Evolutionary conservation across 2,888 invertebrate species (phyloP).

Genomic region (Stegana nigrithorax): DNA sequence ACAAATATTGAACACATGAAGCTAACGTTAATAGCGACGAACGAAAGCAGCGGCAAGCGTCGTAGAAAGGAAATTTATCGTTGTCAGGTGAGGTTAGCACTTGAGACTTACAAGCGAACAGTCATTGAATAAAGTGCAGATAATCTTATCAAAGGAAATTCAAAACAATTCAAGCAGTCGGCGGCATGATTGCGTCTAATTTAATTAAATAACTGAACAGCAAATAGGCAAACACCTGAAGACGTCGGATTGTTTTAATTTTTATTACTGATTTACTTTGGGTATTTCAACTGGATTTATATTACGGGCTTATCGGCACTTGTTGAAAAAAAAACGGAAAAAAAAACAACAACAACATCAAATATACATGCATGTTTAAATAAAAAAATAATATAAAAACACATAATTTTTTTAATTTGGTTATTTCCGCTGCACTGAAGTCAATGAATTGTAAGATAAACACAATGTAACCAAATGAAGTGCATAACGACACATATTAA

Average conservation of each 20-base stretch:
- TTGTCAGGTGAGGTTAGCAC: background rate
- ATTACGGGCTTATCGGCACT: too few species aligned
- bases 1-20: background rate
- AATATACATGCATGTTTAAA: background rate
- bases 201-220: constrained; percentile 42
- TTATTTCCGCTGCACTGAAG: too few species aligned
- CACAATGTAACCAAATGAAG: too few species aligned
- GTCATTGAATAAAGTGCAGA: constrained; percentile 1
- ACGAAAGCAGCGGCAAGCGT: background rate
- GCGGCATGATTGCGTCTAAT: constrained; percentile 37
- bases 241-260: background rate
- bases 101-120: background rate
- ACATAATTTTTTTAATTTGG: too few species aligned
- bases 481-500: too few species aligned
- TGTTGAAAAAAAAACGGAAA: too few species aligned
- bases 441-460: too few species aligned
- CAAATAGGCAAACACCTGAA: background rate
- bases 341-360: too few species aligned
- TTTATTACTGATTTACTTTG: too few species aligned
- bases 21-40: background rate
- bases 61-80: background rate
- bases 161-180: constrained; percentile 16
- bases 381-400: background rate
- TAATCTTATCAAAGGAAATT: constrained; percentile 42
- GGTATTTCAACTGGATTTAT: too few species aligned